phyloP scores from a whole-genome alignment of 2,113 vertebrate genomes.

The Megaceryle maxima region DNA sequence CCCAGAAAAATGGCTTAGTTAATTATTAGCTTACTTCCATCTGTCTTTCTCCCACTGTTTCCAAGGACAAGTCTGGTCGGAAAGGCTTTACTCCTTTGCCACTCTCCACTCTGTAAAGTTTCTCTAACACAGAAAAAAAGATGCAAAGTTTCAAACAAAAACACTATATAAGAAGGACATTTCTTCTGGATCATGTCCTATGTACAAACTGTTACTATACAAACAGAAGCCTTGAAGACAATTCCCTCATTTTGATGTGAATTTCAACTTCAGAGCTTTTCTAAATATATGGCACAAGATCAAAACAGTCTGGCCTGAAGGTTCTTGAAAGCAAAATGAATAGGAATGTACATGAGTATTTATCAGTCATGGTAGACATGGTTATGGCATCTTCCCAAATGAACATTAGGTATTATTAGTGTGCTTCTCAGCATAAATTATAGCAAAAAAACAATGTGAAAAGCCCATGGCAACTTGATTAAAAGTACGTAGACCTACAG shows the following conservation, averaged over 20 bases:
- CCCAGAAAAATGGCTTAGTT: conserved; percentile 16
- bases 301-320: background rate
- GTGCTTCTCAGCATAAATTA: background rate
- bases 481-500: background rate
- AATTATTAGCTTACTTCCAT: conserved; percentile 81
- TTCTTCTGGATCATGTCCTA: background rate
- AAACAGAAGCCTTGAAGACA: background rate
- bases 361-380: background rate
- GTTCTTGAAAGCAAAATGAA: background rate
- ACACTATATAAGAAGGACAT: background rate
- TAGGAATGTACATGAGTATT: background rate
- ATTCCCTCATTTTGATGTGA: background rate
- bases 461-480: background rate
- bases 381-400: conserved; percentile 23
- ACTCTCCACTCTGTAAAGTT: conserved; percentile 85
- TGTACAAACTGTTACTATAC: background rate
- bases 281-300: background rate
- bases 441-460: background rate
- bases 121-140: conserved; percentile 77
- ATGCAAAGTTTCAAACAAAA: background rate
- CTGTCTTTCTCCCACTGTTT: conserved; percentile 82
- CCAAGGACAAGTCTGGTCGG: conserved; percentile 89
- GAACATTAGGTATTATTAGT: background rate
- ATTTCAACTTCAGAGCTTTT: conserved; percentile 12
- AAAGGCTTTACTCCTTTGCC: conserved; percentile 75